phyloP scores from a whole-genome alignment of 1,140 invertebrate genomes.

The Mercenaria mercenaria region DNA sequence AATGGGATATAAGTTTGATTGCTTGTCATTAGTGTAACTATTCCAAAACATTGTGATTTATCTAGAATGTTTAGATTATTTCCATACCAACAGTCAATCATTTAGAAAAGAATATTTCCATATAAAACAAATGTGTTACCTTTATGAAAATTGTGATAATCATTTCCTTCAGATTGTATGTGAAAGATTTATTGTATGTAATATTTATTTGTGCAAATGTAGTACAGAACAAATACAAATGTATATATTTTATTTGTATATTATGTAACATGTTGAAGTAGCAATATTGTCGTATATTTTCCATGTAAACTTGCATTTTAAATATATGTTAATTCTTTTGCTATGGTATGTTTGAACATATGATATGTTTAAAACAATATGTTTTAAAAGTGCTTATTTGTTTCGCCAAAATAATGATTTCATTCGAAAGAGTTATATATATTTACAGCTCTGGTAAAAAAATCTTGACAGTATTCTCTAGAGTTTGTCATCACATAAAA shows the following conservation, averaged over 20 bases:
- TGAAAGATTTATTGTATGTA: not conserved
- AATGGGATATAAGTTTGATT: too few relatives aligned
- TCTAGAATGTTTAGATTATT: not conserved
- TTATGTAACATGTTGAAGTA: not conserved
- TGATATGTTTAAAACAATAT: not conserved
- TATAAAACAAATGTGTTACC: not conserved
- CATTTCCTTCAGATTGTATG: not conserved
- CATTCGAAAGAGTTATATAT: too few relatives aligned
- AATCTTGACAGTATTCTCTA: too few relatives aligned
- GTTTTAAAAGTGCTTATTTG: not conserved
- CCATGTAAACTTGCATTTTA: not conserved
- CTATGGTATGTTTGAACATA: not conserved
- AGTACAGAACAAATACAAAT: not conserved
- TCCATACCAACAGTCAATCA: not conserved
- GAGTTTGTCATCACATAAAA: too few relatives aligned
- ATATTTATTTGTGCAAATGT: conserved; percentile 31
- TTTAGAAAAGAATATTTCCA: not conserved
- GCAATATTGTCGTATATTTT: not conserved
- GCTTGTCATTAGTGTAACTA: too few relatives aligned
- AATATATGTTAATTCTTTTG: not conserved
- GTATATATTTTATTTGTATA: not conserved
- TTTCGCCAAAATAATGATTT: not conserved
- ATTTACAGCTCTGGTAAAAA: too few relatives aligned
- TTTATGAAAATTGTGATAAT: conserved; percentile 1
- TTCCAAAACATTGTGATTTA: not conserved